Percentiles rank a stretch among this genome's conserved stretches.
These are phyloP conservation scores for Arge pagana DNA, from an alignment of 2,888 invertebrate genomes.

Conservation along the genomic window DNA sequence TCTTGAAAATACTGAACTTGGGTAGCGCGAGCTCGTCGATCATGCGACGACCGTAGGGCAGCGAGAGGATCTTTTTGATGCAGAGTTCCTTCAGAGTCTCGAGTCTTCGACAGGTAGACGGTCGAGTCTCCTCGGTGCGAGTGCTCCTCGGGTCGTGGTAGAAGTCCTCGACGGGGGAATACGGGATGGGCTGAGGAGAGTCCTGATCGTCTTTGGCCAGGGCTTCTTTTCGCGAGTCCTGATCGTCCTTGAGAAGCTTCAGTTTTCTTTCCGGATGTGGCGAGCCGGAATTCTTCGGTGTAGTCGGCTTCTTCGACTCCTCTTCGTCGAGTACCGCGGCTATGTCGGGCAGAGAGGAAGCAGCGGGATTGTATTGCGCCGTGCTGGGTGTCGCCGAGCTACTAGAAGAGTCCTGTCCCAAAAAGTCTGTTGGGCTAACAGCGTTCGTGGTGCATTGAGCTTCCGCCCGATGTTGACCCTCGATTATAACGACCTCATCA, in stretches of 20 bases:
- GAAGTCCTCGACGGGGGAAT: slow-evolving; percentile 39
- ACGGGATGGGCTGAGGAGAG: slow-evolving; percentile 36
- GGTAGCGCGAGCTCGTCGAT: slow-evolving; percentile 44
- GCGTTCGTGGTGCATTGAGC: slow-evolving; percentile 19
- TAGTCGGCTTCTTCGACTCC: too few species aligned
- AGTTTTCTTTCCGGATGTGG: slow-evolving; percentile 40
- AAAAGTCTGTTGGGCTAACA: slow-evolving; percentile 18
- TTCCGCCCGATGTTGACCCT: slow-evolving; percentile 1
- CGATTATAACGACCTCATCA: too few species aligned
- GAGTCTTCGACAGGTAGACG: too few species aligned
- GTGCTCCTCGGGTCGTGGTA: slow-evolving; percentile 36
- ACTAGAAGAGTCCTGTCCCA: slow-evolving; percentile 63
- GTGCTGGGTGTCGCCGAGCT: slow-evolving; percentile 68
- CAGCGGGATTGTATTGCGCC: slow-evolving; percentile 68
- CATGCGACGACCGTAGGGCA: slow-evolving; percentile 73
- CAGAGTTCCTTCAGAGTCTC: slow-evolving; percentile 68
- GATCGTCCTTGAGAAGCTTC: slow-evolving; percentile 32
- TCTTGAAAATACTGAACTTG: slow-evolving; percentile 42
- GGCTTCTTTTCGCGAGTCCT: slow-evolving; percentile 41
- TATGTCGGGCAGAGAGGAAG: slow-evolving; percentile 66
- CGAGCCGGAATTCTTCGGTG: slow-evolving; percentile 30
- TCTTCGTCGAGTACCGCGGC: slow-evolving; percentile 62
- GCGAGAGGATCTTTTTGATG: slow-evolving; percentile 66
- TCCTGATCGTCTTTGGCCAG: slow-evolving; percentile 25
- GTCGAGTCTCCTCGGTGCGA: slow-evolving; percentile 43